phyloP scores from a whole-genome alignment of 2,113 vertebrate genomes.

The Crocuta crocuta region DNA sequence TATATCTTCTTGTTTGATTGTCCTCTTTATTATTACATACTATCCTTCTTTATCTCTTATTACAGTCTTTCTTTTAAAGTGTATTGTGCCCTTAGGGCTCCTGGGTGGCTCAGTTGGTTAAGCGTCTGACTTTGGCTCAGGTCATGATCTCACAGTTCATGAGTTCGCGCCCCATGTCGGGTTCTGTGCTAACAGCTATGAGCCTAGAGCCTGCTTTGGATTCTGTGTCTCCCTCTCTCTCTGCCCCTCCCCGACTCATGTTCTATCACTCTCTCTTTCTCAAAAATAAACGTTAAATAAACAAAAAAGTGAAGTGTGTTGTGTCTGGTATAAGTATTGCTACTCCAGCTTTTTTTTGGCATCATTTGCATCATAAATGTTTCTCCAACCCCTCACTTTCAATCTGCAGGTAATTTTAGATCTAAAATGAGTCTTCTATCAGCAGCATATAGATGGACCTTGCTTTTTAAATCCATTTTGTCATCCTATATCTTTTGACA shows the following conservation, averaged over 20 bases:
- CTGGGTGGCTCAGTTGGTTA: no score
- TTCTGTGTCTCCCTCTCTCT: no score
- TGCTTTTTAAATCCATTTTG: neutral
- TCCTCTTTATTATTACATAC: neutral
- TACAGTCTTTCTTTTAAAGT: neutral
- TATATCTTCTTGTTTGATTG: neutral
- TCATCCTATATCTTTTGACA: neutral
- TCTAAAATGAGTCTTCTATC: neutral
- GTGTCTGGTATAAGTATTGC: neutral
- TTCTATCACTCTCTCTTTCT: no score
- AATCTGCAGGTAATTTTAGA: neutral
- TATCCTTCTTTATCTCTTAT: neutral
- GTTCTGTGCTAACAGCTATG: no score
- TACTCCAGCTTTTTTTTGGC: neutral
- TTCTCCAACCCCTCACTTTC: neutral
- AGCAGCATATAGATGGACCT: neutral
- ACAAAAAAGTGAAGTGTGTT: neutral
- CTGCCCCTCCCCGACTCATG: no score
- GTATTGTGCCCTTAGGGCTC: neutral
- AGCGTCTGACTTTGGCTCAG: no score
- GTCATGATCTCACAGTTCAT: no score
- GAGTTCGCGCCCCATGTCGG: no score
- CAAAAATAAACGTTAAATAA: no score
- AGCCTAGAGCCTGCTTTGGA: no score
- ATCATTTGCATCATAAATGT: neutral